A percentile compares a stretch with the other conserved stretches of the same genome.
Conservation (phyloP, 2,888 invertebrate species). For the Teleiodes luculella region DNA sequence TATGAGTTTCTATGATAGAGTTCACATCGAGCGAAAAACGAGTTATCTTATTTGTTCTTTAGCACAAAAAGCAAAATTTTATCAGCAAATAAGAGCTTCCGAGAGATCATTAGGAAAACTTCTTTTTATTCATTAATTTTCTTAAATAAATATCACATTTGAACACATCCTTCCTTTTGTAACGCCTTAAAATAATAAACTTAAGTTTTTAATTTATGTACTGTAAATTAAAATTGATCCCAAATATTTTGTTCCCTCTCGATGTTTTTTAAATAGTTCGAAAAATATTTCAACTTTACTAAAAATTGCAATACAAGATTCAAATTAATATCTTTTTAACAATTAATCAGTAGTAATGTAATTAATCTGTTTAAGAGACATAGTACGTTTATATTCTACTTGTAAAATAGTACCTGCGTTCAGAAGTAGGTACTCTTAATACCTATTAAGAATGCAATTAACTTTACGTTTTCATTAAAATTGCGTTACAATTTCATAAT, state of each 20-base stretch:
- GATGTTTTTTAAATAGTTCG: neutral
- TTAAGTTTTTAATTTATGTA: conserved; percentile 16
- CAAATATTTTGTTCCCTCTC: conserved; percentile 45
- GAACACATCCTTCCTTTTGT: conserved; percentile 73
- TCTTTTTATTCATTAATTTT: conserved; percentile 55
- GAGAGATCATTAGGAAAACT: conserved; percentile 78
- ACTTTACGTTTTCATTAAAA: neutral
- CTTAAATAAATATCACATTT: conserved; percentile 77
- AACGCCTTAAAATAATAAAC: conserved; percentile 42
- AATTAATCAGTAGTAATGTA: too few species aligned
- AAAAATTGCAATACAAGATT: neutral
- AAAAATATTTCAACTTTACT: neutral
- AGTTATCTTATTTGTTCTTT: conserved; percentile 29
- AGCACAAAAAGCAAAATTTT: conserved; percentile 38
- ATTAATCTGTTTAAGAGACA: too few species aligned
- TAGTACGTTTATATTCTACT: too few species aligned
- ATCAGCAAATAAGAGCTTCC: conserved; percentile 70
- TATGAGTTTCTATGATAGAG: too few species aligned
- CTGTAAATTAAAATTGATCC: conserved; percentile 41
- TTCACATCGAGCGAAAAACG: too few species aligned
- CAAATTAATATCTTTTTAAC: neutral
- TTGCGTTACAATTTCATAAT: neutral
- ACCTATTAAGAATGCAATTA: too few species aligned
- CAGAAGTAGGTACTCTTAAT: too few species aligned
- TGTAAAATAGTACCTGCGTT: too few species aligned